Evolutionary conservation across 2,797 vertebrate genomes (phyloP).

Genomic region (Poecilia wingei): DNA sequence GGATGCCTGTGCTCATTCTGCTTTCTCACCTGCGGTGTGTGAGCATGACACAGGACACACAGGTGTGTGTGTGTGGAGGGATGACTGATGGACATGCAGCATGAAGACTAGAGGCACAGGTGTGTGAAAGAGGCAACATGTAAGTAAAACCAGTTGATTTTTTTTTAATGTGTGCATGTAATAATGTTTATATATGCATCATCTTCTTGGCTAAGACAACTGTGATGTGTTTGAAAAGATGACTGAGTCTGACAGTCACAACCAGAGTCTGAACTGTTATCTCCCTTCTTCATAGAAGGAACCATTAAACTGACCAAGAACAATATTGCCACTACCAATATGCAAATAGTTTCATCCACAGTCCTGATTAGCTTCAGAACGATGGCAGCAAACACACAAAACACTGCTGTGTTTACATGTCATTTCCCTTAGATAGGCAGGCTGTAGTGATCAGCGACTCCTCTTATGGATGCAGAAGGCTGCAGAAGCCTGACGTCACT

Average conservation of each 20-base stretch:
- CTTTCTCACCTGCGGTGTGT: conserved; percentile 55
- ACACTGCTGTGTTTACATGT: conserved; percentile 31
- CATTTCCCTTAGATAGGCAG: conserved; percentile 55
- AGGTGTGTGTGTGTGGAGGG: conserved; percentile 52
- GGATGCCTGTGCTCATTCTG: conserved; percentile 59
- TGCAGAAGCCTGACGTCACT: background rate
- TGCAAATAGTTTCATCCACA: conserved; percentile 47
- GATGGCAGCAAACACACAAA: conserved; percentile 29
- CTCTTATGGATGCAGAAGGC: conserved; percentile 54
- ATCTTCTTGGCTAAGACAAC: background rate
- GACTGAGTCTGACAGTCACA: conserved; percentile 12
- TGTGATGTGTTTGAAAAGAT: conserved; percentile 7
- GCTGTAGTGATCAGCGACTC: conserved; percentile 35
- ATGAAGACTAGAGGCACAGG: conserved; percentile 11
- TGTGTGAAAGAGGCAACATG: conserved; percentile 33
- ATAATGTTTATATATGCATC: background rate
- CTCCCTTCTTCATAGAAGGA: conserved; percentile 23
- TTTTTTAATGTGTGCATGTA: background rate
- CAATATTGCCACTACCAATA: conserved; percentile 40
- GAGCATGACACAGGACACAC: conserved; percentile 53
- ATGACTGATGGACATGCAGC: conserved; percentile 33
- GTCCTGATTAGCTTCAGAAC: conserved; percentile 23
- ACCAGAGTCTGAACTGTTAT: conserved; percentile 8
- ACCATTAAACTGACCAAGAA: conserved; percentile 20
- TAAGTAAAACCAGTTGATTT: conserved; percentile 36